Evolutionary conservation across 2,888 invertebrate genomes (phyloP).

Genomic region (Pristionchus arcanus): DNA sequence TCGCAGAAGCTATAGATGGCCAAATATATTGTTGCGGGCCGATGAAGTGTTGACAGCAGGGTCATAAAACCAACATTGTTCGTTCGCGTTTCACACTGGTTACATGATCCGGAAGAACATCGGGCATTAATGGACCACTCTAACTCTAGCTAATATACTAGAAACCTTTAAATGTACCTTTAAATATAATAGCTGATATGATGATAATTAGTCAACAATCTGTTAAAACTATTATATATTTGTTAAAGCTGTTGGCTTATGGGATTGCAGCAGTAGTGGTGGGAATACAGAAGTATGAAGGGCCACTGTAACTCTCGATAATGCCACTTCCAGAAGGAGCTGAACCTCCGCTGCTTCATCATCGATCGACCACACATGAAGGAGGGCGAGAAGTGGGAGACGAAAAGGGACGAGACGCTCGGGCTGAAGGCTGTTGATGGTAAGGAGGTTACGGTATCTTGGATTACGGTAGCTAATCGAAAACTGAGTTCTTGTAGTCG

Average conservation of each 20-base stretch:
- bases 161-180: too few species aligned
- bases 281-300: too few species aligned
- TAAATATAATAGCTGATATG: too few species aligned
- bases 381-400: conserved; percentile 62
- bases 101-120: neutral
- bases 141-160: too few species aligned
- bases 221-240: too few species aligned
- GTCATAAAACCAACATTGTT: neutral
- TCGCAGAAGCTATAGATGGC: neutral
- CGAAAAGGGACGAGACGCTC: conserved; percentile 60
- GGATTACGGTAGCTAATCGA: neutral
- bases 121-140: neutral
- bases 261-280: too few species aligned
- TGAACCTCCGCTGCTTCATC: conserved; percentile 62
- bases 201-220: too few species aligned
- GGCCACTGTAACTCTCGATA: too few species aligned
- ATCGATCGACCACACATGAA: conserved; percentile 64
- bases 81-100: neutral
- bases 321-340: conserved; percentile 61
- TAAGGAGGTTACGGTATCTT: too few species aligned
- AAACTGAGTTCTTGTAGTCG: neutral
- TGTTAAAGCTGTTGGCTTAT: too few species aligned
- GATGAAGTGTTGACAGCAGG: neutral
- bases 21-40: neutral
- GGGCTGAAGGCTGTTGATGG: conserved; percentile 66